Evolutionary conservation across 2,797 vertebrate genomes (phyloP), one percentile per base, ranked within the genome.

Genomic region (Rhinichthys osculus): DNA sequence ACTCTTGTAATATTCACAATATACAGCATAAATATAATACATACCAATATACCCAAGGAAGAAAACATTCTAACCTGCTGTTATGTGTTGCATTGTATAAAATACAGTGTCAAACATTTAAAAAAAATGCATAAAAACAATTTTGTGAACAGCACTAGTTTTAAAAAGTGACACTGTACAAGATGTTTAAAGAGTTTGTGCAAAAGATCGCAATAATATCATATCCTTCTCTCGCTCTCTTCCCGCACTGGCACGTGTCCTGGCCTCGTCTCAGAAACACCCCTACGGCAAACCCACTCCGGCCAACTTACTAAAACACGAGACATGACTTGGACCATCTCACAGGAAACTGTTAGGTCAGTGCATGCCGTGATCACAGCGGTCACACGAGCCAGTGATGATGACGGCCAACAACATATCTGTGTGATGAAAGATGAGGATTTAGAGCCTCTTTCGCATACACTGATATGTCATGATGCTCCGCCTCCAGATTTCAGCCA

Each of bases 51-150:
- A 94, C 91, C 91, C 89, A 91, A 92, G 92, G 93, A 95, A 95
- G 92, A 92, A 96, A 96, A 95, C 95, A 96, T 97, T 97, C 95
- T 96, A 93, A 95, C 93, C 91, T 95, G 94, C 95, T 93, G 93
- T 95, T 95, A 95, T 96, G 94, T 95, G 95, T 95, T 95, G 91
- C 93, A 92, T 96, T 94, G 93, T 96, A 97, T 96, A 97, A 97
- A 97, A 96, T 95, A 96, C 95, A 95, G 96, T 95, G 94, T 94
- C 94, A 94, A 95, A 95, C 92, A 92, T 94, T 94, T 91, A 94
- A 94, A 94, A 66, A 88, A 95, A 95, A 95, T 93, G 94, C 94
- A 94, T 95, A 95, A 95, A 95, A 96, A 95, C 93, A 94, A 94
- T 74, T 87, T 94, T 93, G 93, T 94, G 91, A 96, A 94, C 94